phyloP scores from a whole-genome alignment of 2,113 vertebrate species.

The Patagioenas fasciata region DNA sequence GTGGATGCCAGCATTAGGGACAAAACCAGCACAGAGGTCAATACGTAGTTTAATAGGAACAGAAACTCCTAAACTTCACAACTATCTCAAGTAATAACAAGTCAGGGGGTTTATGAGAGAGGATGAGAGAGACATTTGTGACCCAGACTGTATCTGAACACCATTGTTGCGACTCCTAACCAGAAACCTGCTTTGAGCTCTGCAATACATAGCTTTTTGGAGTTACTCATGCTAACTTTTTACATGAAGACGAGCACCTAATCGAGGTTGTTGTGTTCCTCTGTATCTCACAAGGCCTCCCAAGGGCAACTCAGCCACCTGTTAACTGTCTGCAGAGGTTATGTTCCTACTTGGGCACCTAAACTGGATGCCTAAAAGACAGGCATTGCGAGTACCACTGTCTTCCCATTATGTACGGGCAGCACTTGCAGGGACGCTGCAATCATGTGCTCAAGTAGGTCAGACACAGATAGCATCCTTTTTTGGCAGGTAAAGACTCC shows the following conservation, averaged over 20 bases:
- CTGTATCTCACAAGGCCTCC: background rate
- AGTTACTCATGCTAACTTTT: background rate
- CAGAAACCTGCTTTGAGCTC: background rate
- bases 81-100: background rate
- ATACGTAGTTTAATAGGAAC: background rate
- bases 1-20: background rate
- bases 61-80: background rate
- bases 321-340: background rate
- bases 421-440: background rate
- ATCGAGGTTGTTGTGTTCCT: background rate
- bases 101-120: rapidly evolving
- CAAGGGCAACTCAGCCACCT: background rate
- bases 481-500: background rate
- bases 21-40: background rate
- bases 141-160: background rate
- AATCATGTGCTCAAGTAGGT: background rate
- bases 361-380: background rate
- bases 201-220: rapidly evolving
- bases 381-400: background rate
- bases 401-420: background rate
- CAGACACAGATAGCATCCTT: background rate
- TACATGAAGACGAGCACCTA: background rate
- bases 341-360: background rate
- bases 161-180: background rate
- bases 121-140: background rate